A percentile compares a stretch with the other conserved stretches of the same genome.
phyloP scores from a whole-genome alignment of 2,888 invertebrate species.

The Nemoura dubitans region DNA sequence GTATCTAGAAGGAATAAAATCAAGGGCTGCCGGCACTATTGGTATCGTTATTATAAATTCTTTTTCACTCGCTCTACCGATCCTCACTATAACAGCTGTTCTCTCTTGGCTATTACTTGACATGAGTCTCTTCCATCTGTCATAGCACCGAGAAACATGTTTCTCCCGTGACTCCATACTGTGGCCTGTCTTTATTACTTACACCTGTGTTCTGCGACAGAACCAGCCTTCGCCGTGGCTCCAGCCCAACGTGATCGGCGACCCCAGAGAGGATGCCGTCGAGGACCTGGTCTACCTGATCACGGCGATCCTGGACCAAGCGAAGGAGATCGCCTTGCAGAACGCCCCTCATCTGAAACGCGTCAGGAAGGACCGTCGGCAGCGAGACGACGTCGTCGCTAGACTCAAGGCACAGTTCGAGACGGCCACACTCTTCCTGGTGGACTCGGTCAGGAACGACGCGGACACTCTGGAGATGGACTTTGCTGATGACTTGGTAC shows the following conservation, averaged over 20 bases:
- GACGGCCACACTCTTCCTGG: constrained; percentile 56
- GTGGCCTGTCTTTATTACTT: not conserved
- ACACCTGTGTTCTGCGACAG: not conserved
- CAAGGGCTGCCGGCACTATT: no score
- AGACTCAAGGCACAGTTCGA: constrained; percentile 42
- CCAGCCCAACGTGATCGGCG: constrained; percentile 22
- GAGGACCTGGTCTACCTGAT: constrained; percentile 72
- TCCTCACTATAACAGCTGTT: no score
- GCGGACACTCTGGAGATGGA: constrained; percentile 64
- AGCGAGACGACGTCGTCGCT: constrained; percentile 33
- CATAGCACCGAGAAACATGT: no score
- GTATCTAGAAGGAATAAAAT: no score
- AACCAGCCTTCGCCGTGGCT: constrained; percentile 41
- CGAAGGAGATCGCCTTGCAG: constrained; percentile 63
- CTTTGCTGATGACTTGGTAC: constrained; percentile 59
- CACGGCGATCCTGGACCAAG: constrained; percentile 71
- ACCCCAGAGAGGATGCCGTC: constrained; percentile 45
- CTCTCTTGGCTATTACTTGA: no score
- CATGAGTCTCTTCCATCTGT: no score
- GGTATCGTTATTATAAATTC: no score
- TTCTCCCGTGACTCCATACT: no score
- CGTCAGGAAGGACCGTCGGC: constrained; percentile 50
- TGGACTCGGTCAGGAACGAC: constrained; percentile 69
- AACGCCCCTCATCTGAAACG: constrained; percentile 30
- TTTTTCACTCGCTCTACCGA: no score